Percentiles rank a stretch among this genome's conserved stretches.
These are phyloP conservation scores for Leuctra nigra DNA, from an alignment of 2,888 invertebrate genomes.

Conservation along the genomic window DNA sequence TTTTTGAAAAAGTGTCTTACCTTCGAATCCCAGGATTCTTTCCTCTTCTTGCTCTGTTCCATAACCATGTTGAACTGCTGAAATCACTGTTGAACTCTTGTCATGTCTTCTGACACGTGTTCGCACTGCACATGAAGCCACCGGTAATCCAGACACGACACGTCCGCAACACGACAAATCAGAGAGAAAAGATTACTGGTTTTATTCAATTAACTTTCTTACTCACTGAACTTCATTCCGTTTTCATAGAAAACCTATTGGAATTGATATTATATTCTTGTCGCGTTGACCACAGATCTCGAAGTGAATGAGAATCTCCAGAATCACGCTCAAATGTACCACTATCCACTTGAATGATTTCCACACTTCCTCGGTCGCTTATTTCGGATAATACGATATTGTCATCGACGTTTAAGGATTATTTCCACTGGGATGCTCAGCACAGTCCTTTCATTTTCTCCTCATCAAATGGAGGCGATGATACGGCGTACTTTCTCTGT, in stretches of 20 bases:
- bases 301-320: too few species aligned
- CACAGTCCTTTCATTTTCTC: background rate
- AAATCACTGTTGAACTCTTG: slow-evolving; percentile 8
- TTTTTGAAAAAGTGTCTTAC: too few species aligned
- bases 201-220: background rate
- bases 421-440: background rate
- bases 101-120: background rate
- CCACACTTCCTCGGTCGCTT: too few species aligned
- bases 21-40: slow-evolving; percentile 50
- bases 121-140: background rate
- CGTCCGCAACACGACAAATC: slow-evolving; percentile 5
- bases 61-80: slow-evolving; percentile 43
- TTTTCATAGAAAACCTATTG: too few species aligned
- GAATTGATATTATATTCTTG: too few species aligned
- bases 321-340: too few species aligned
- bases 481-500: slow-evolving; percentile 5
- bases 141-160: background rate
- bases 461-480: background rate
- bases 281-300: too few species aligned
- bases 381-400: too few species aligned
- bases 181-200: background rate
- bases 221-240: slow-evolving; percentile 1
- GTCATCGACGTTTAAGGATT: too few species aligned
- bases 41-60: slow-evolving; percentile 44
- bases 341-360: too few species aligned